Conservation (phyloP, 2,888 invertebrate species). For the Machimus rusticus region DNA sequence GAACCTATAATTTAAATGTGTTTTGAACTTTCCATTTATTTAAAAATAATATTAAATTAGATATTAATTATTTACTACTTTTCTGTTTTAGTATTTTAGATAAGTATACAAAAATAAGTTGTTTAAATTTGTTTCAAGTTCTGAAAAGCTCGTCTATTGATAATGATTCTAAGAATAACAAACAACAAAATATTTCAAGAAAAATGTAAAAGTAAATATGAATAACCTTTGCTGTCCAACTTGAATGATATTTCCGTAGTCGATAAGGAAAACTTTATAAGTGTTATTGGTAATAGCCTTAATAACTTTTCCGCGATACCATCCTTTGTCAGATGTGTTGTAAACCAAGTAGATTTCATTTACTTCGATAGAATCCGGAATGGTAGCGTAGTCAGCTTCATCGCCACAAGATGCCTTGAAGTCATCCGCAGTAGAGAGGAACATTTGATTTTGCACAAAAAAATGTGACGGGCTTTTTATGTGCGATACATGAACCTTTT, state of each 20-base stretch:
- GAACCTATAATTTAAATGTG: conserved; percentile 58
- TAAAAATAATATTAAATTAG: too few species aligned
- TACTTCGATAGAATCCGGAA: conserved; percentile 53
- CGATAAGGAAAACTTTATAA: conserved; percentile 70
- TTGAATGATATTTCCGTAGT: conserved; percentile 68
- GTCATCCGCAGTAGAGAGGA: conserved; percentile 2
- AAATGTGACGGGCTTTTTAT: conserved; percentile 70
- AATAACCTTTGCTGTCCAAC: conserved; percentile 66
- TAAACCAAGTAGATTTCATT: conserved; percentile 72
- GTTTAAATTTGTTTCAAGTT: background rate
- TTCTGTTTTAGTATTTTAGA: conserved; percentile 46
- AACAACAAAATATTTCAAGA: background rate
- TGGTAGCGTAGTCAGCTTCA: conserved; percentile 47
- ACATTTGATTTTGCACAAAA: conserved; percentile 64
- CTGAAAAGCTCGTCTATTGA: too few species aligned
- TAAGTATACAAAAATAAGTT: conserved; percentile 35
- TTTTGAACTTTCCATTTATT: too few species aligned
- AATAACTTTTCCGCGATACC: conserved; percentile 68
- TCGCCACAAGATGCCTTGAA: conserved; percentile 46
- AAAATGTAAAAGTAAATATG: background rate
- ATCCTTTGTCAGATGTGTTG: conserved; percentile 66
- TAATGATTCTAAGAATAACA: too few species aligned
- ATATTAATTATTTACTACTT: too few species aligned
- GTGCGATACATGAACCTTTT: conserved; percentile 67
- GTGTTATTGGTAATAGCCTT: conserved; percentile 54